These are phyloP conservation scores for Gadopsis marmoratus DNA, from an alignment of 2,797 vertebrate species.

Conservation along the genomic window DNA sequence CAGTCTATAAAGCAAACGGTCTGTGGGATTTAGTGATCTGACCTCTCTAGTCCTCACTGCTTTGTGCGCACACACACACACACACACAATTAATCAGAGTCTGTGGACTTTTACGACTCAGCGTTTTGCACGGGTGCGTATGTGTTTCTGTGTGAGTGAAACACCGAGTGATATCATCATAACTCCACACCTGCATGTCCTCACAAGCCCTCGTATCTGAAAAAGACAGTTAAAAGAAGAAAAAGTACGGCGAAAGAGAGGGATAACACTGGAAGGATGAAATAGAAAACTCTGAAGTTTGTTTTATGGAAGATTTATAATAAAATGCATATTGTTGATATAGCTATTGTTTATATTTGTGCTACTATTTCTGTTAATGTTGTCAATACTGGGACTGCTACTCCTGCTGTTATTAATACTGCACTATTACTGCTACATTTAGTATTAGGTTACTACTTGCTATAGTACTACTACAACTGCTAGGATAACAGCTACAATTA, in stretches of 20 bases:
- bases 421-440: too few species aligned
- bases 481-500: not conserved
- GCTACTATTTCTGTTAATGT: not conserved
- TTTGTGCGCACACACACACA: conserved; percentile 32
- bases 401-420: not conserved
- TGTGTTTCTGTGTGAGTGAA: not conserved
- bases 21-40: conserved; percentile 49
- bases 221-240: not conserved
- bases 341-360: not conserved
- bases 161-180: not conserved
- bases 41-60: conserved; percentile 26
- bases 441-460: not conserved
- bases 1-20: conserved; percentile 26
- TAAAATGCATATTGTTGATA: not conserved
- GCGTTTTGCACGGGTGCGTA: conserved; percentile 16
- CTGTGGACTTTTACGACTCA: conserved; percentile 44
- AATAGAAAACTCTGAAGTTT: not conserved
- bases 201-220: not conserved
- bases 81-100: conserved; percentile 54
- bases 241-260: not conserved
- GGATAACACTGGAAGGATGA: not conserved
- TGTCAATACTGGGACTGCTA: not conserved
- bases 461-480: not conserved
- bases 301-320: not conserved
- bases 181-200: conserved; percentile 42